phyloP scores from a whole-genome alignment of 2,797 vertebrate species.

The Manis pentadactyla region DNA sequence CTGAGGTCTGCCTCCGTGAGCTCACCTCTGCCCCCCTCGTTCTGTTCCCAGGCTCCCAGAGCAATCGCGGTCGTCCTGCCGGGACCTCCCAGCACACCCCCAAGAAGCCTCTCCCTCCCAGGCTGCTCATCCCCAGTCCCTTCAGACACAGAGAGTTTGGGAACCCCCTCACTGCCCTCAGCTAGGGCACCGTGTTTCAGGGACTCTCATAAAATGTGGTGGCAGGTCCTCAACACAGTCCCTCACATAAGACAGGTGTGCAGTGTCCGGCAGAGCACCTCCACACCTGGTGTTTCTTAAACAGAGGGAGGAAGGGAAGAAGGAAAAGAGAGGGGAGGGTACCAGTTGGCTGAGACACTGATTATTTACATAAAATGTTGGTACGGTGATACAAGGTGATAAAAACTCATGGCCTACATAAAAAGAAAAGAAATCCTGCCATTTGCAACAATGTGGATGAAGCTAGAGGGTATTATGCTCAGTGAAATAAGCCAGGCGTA shows the following conservation, averaged over 20 bases:
- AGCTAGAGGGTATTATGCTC: too few relatives aligned
- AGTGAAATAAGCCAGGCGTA: too few relatives aligned
- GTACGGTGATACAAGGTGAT: fast-evolving
- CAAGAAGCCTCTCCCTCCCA: not conserved
- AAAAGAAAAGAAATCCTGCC: too few relatives aligned
- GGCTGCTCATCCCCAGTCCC: not conserved
- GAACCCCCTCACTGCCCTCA: not conserved
- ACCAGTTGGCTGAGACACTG: not conserved
- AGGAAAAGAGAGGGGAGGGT: not conserved
- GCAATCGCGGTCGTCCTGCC: not conserved
- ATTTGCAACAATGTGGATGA: too few relatives aligned
- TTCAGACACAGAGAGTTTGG: not conserved
- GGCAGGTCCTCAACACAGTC: not conserved
- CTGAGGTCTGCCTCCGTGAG: too few relatives aligned
- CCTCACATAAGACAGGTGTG: fast-evolving
- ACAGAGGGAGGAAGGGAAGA: not conserved
- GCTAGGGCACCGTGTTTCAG: not conserved
- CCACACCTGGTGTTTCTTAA: not conserved
- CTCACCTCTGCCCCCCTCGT: fast-evolving
- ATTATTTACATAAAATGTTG: not conserved
- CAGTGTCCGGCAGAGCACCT: not conserved
- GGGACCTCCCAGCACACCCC: not conserved
- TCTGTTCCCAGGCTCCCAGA: not conserved
- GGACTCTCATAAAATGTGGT: not conserved
- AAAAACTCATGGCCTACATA: not conserved